A percentile compares a stretch with the other conserved stretches of the same genome.
Conservation (phyloP, 1,140 invertebrate species). For the Bathynomus jamesi region DNA sequence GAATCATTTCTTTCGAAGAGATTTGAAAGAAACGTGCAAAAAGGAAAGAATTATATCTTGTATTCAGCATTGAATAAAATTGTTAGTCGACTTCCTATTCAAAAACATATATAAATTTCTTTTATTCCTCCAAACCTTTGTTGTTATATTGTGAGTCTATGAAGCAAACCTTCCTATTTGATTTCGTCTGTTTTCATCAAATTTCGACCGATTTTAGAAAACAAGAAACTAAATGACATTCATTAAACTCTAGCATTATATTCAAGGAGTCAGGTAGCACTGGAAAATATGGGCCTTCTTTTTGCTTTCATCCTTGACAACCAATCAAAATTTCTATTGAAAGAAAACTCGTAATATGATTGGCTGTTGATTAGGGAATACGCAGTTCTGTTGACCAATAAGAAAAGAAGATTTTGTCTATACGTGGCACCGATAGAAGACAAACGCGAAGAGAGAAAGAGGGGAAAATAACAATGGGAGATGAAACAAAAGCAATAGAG, state of each 20-base stretch:
- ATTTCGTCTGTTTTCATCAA: not conserved
- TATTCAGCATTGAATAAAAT: not conserved
- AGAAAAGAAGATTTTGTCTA: too few relatives aligned
- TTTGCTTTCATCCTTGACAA: too few relatives aligned
- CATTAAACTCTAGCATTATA: not conserved
- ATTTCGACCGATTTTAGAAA: not conserved
- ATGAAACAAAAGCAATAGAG: too few relatives aligned
- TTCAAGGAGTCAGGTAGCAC: not conserved
- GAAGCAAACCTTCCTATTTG: not conserved
- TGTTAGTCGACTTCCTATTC: not conserved
- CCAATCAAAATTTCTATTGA: too few relatives aligned
- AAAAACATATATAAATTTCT: not conserved
- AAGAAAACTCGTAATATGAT: not conserved
- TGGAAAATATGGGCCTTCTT: too few relatives aligned
- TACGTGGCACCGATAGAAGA: too few relatives aligned
- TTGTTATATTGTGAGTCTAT: not conserved
- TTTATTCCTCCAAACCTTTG: not conserved
- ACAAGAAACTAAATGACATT: not conserved
- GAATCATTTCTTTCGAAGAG: not conserved
- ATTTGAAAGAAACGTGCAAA: not conserved
- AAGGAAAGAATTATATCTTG: conserved; percentile 1
- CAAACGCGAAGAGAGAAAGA: too few relatives aligned
- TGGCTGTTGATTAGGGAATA: too few relatives aligned
- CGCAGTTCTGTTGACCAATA: too few relatives aligned
- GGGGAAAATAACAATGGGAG: too few relatives aligned